phyloP scores from a whole-genome alignment of 2,797 vertebrate genomes.

The Nyctibius grandis region DNA sequence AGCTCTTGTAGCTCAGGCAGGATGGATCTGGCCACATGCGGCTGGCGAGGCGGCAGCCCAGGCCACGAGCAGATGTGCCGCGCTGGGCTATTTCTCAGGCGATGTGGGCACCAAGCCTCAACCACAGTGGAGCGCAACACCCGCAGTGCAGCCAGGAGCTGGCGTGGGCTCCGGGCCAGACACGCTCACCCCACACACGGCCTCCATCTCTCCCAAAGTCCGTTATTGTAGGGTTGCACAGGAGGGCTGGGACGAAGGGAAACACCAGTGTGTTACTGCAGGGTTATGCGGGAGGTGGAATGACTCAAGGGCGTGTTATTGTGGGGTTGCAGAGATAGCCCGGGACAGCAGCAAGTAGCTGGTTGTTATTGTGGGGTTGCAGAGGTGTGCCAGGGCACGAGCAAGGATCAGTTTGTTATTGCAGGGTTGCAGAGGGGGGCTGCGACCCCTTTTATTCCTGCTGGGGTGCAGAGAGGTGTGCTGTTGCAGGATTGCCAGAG shows the following conservation, averaged over 20 bases:
- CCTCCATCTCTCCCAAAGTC: background rate
- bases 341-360: background rate
- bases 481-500: background rate
- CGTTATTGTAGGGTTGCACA: background rate
- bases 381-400: background rate
- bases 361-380: background rate
- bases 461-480: background rate
- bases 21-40: background rate
- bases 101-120: background rate
- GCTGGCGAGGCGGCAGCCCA: background rate
- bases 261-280: background rate
- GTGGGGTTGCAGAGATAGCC: background rate
- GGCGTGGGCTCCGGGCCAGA: rapidly evolving
- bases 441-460: background rate
- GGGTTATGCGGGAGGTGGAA: background rate
- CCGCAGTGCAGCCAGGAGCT: rapidly evolving
- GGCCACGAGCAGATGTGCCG: background rate
- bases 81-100: background rate
- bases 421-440: background rate
- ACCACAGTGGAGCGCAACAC: background rate
- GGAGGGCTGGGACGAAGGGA: background rate
- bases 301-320: rapidly evolving
- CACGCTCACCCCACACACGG: rapidly evolving
- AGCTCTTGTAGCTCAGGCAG: background rate
- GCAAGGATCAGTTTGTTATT: background rate